Base-by-base conservation (phyloP, 1,140 invertebrate species). In the Uloborus diversus region DNA sequence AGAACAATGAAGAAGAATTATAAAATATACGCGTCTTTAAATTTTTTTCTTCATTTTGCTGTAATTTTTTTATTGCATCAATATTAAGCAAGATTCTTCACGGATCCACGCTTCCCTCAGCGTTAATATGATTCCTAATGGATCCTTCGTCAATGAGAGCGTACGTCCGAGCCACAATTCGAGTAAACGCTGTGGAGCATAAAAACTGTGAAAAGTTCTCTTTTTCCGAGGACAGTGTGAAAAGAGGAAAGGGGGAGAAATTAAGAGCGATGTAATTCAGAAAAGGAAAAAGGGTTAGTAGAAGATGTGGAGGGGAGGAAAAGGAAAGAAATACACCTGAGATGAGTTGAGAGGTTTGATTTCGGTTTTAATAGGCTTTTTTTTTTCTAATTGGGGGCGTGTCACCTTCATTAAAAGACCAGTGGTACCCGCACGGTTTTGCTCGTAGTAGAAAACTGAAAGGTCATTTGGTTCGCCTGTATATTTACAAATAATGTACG, bases 231-330 rank as follows among this genome's bases (percentile, higher is more conserved):
- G 49, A 53, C 49, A 4, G 23, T n/a, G 49, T n/a, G n/a, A 20
- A 57, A 28, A 28, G 35, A 73, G 68, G 35, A 61, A 61, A 32
- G n/a, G 11, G 59, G 59, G 66, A 78, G 66, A 78, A 78, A 66
- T 78, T 66, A 78, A 66, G 62, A 66, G 56, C 61, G 73, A 78
- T 78, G 73, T 56, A 78, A 78, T 65, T 78, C 73, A 78, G 66
- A 78, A 78, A 78, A 62, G 65, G 73, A 65, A 65, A 78, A 68
- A 42, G 7, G 7, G 7, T 42, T 42, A 9, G 23, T 7, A 53
- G 20, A 53, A 53, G 49, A n/a, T n/a, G n/a, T n/a, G 35, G 27
- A 57, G 51, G 30, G 69, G 57, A 37, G 62, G 37, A 37, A 65
- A 66, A 49, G 66, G 66, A 78, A 65, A 78, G 35, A 73, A 17